These are phyloP conservation scores for Cecropterus lyciades DNA, from an alignment of 1,140 invertebrate species.

Conservation along the genomic window DNA sequence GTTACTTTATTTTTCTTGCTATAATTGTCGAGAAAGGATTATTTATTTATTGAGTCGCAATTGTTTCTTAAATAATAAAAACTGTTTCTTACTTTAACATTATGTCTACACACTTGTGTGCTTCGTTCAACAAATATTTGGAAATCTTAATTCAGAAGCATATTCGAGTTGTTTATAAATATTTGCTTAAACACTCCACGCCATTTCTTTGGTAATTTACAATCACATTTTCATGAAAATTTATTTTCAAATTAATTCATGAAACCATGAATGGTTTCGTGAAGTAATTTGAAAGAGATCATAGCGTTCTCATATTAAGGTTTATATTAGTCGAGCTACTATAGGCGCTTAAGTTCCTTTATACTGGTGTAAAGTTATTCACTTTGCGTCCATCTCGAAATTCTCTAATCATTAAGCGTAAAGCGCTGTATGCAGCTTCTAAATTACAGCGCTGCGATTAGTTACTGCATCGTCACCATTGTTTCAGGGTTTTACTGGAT, in stretches of 20 bases:
- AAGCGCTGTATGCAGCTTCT: conserved; percentile 17
- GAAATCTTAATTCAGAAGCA: conserved; percentile 15
- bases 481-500: conserved; percentile 22
- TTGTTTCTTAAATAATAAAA: background rate
- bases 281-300: background rate
- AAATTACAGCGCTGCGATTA: conserved; percentile 12
- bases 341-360: background rate
- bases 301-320: background rate
- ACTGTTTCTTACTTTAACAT: background rate
- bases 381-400: conserved; percentile 8
- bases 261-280: background rate
- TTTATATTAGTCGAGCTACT: background rate
- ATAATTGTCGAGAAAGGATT: too few species aligned
- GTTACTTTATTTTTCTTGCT: too few species aligned
- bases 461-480: conserved; percentile 28
- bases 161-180: conserved; percentile 3
- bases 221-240: background rate
- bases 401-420: conserved; percentile 26
- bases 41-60: background rate
- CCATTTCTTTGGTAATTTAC: background rate
- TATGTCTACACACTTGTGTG: background rate
- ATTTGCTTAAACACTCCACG: conserved; percentile 19
- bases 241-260: background rate
- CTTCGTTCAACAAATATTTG: conserved; percentile 11
- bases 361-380: background rate